Evolutionary conservation across 2,888 invertebrate species (phyloP), one percentile per base, ranked within the genome.

Genomic region (Sarcophaga rosellei): DNA sequence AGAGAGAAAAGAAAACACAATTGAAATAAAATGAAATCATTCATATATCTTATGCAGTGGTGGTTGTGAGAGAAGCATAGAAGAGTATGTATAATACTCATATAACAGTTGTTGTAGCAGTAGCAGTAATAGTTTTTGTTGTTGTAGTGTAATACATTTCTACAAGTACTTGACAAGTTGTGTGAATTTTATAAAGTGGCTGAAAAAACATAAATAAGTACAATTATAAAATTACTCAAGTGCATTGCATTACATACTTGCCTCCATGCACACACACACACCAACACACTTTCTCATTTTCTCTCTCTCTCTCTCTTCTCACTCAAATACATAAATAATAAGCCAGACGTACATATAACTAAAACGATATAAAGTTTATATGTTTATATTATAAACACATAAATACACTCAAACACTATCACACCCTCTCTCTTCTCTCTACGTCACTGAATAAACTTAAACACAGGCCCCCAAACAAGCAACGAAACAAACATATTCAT

Each of bases 191-290:
- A 79, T 85, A 68, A 79, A 86, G 80, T 83, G 80, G 76, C 80
- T 83, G 62, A 23, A 59, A 72, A 73, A 62, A 74, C 68, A 65
- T 78, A 86, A 86, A 77, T 81, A 83, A 86, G 80, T 83, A 59
- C 80, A 86, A 86, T 86, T 86, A 83, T 73, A 80, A 83, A 83
- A 86, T 82, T 83, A 80, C 77, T 83, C 47, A 77, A 83, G 69
- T 77, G 59, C 76, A 63, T 35, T 35, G 10, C 35, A 35, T 35
- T 35, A 35, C 35, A 73, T 44, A 78, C 17, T 15, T 15, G 4
- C 15, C 11, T 47, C 1, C 17, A 53, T 17, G 1, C 15, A 15
- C 47, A 3, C 1, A 77, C 53, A 8, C 12, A 35, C 53, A n/a
- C 15, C 63, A 25, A 76, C 20, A 21, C 35, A 65, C 25, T 61